Evolutionary conservation across 1,140 invertebrate species (phyloP).

Genomic region (Pteromalus puparum): DNA sequence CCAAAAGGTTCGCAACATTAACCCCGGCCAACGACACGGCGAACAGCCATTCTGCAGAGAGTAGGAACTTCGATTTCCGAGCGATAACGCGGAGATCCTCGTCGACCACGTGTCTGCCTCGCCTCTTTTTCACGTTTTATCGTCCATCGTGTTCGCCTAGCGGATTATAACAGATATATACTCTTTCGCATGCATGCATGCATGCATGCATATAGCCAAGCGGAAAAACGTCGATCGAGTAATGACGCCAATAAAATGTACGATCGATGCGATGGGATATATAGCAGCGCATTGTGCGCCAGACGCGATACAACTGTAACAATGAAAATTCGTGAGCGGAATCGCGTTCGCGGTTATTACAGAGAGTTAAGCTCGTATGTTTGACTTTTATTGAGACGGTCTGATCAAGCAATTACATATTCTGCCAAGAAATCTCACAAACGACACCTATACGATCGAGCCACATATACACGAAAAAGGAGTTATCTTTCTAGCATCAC

Average conservation of each 20-base stretch:
- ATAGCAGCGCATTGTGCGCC: constrained; percentile 7
- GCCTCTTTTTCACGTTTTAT: constrained; percentile 28
- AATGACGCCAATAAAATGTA: constrained; percentile 41
- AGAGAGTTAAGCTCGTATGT: neutral
- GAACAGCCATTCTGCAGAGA: neutral
- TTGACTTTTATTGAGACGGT: no score
- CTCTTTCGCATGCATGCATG: neutral
- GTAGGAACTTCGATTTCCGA: neutral
- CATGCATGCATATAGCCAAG: neutral
- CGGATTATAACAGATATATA: neutral
- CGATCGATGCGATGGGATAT: constrained; percentile 38
- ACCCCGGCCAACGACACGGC: neutral
- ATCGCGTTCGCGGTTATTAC: neutral
- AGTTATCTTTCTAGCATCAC: neutral
- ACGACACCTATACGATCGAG: no score
- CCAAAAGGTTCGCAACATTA: neutral
- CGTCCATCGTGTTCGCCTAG: neutral
- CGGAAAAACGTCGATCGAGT: constrained; percentile 26
- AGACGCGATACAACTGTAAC: constrained; percentile 18
- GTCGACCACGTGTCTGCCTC: neutral
- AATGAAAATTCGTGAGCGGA: constrained; percentile 25
- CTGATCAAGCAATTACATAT: no score
- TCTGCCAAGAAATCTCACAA: no score
- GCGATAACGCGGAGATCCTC: neutral
- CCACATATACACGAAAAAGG: no score